phyloP scores from a whole-genome alignment of 1,140 invertebrate species.

The Micrasema longulum region DNA sequence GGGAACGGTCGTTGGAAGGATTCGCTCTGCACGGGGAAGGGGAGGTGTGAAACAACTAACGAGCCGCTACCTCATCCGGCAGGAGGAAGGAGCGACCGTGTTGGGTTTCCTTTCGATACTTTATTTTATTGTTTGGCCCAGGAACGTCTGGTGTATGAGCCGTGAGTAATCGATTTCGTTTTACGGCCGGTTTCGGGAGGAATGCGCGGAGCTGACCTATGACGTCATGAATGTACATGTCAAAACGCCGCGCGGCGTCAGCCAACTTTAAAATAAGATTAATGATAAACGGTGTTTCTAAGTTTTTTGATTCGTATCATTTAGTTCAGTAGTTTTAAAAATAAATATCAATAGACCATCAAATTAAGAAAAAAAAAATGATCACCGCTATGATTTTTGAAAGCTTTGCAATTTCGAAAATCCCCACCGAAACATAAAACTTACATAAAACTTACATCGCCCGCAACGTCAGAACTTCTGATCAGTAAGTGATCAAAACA shows the following conservation, averaged over 20 bases:
- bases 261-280: background rate
- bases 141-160: conserved; percentile 3
- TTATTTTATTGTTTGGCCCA: background rate
- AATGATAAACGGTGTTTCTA: background rate
- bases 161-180: conserved; percentile 32
- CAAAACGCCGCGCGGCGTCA: background rate
- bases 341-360: background rate
- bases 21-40: conserved; percentile 8
- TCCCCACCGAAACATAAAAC: no score
- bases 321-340: background rate
- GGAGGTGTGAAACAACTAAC: conserved; percentile 34
- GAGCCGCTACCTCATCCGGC: conserved; percentile 19
- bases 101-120: background rate
- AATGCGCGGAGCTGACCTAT: conserved; percentile 30
- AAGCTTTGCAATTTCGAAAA: no score
- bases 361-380: background rate
- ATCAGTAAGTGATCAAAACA: no score
- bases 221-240: background rate
- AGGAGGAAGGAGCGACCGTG: background rate
- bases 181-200: conserved; percentile 25
- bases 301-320: background rate
- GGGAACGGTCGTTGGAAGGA: background rate
- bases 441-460: no score
- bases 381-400: background rate
- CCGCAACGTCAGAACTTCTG: no score